Percentiles rank a stretch among this genome's conserved stretches.
These are phyloP conservation scores for Eilema depressum DNA, from an alignment of 2,888 invertebrate species.

Conservation along the genomic window DNA sequence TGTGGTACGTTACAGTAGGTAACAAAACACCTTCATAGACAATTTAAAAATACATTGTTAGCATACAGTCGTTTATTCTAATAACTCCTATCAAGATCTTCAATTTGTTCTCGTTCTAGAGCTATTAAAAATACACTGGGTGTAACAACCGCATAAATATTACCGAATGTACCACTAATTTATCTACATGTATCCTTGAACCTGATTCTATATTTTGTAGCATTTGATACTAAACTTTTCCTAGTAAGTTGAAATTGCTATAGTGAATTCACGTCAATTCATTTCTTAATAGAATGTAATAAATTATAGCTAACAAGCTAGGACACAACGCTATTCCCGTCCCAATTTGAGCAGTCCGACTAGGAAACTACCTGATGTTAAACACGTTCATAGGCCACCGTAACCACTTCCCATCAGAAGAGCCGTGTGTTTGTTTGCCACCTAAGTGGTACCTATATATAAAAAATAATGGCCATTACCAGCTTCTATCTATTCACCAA, in stretches of 20 bases:
- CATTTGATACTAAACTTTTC: neutral
- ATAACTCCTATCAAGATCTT: conserved; percentile 38
- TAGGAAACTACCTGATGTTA: too few relatives aligned
- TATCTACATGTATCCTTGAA: neutral
- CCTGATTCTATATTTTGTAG: neutral
- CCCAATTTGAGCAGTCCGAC: too few relatives aligned
- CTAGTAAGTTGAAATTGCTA: too few relatives aligned
- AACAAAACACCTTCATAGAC: conserved; percentile 16
- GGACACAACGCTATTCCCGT: too few relatives aligned
- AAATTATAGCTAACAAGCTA: too few relatives aligned
- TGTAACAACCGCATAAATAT: neutral
- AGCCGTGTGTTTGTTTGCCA: too few relatives aligned
- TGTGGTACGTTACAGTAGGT: neutral
- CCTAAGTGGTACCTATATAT: too few relatives aligned
- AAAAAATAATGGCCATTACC: conserved; percentile 15
- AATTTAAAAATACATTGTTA: conserved; percentile 35
- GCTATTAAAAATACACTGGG: conserved; percentile 4
- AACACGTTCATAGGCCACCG: too few relatives aligned
- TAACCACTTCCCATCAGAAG: too few relatives aligned
- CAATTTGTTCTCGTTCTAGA: conserved; percentile 25
- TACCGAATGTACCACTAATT: neutral
- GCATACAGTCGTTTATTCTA: conserved; percentile 20
- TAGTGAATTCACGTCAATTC: too few relatives aligned
- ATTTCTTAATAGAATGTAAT: neutral
- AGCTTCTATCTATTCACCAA: conserved; percentile 42